These are phyloP conservation scores for Amiota minor DNA, from an alignment of 2,888 invertebrate genomes.

Conservation along the genomic window DNA sequence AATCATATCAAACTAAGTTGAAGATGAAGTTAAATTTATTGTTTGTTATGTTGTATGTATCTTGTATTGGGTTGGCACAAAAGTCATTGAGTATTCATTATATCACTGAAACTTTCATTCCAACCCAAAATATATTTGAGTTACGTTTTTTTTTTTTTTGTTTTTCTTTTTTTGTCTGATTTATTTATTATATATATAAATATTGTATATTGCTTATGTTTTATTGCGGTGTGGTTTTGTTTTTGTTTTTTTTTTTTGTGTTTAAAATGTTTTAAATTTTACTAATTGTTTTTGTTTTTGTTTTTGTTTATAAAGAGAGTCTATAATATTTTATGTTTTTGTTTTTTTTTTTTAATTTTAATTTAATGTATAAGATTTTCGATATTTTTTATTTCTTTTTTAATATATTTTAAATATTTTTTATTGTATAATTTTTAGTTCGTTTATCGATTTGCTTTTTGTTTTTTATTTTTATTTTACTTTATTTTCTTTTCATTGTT, in stretches of 20 bases:
- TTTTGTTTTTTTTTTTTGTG: slow-evolving; percentile 36
- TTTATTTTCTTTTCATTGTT: slow-evolving; percentile 43
- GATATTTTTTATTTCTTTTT: slow-evolving; percentile 41
- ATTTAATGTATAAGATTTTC: slow-evolving; percentile 39
- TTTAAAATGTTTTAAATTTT: slow-evolving; percentile 22
- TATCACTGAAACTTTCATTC: background rate
- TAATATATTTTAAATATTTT: slow-evolving; percentile 63
- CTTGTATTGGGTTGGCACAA: too few species aligned
- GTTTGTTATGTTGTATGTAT: too few species aligned
- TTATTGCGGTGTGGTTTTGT: slow-evolving; percentile 38
- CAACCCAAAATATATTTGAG: background rate
- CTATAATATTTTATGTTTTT: slow-evolving; percentile 15
- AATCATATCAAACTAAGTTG: too few species aligned
- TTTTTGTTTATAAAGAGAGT: slow-evolving; percentile 16
- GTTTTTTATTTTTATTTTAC: slow-evolving; percentile 35
- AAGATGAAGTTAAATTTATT: too few species aligned
- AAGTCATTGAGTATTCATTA: too few species aligned
- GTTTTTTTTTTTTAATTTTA: slow-evolving; percentile 20
- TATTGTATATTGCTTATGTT: slow-evolving; percentile 45
- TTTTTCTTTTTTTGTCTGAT: slow-evolving; percentile 26
- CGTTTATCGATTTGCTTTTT: slow-evolving; percentile 35
- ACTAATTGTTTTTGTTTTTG: slow-evolving; percentile 33
- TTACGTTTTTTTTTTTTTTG: background rate
- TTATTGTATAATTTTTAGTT: slow-evolving; percentile 54
- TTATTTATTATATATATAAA: slow-evolving; percentile 42